Conservation (phyloP, 1,140 invertebrate species). For the Monomorium pharaonis region DNA sequence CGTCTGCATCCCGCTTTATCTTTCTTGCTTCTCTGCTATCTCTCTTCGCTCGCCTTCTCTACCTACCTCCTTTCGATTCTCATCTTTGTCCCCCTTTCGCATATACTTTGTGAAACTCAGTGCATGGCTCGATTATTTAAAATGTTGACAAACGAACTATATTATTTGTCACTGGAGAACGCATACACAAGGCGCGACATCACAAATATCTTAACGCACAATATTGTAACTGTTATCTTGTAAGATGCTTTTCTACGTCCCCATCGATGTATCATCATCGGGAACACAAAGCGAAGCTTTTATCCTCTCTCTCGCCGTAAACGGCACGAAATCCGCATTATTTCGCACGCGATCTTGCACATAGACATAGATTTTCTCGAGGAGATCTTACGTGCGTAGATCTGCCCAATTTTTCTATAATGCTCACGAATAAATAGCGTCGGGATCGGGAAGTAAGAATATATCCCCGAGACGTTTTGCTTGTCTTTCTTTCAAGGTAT, state of each 20-base stretch:
- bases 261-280: background rate
- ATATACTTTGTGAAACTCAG: background rate
- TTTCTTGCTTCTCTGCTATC: conserved; percentile 17
- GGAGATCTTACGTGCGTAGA: background rate
- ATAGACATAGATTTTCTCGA: background rate
- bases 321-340: background rate
- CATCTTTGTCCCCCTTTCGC: background rate
- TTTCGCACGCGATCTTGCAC: background rate
- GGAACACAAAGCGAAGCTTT: background rate
- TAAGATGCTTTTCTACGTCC: background rate
- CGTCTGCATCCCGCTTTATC: conserved; percentile 51
- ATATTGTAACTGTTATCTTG: background rate
- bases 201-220: background rate
- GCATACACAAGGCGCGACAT: background rate
- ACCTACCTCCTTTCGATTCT: background rate
- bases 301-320: background rate
- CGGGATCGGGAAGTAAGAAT: background rate
- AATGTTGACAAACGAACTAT: conserved; percentile 14
- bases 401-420: background rate
- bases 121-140: background rate
- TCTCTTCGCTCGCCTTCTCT: conserved; percentile 10
- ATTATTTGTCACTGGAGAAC: background rate
- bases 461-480: background rate
- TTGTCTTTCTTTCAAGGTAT: background rate
- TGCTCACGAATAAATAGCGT: background rate